Percentiles rank a stretch among this genome's conserved stretches.
Conservation (phyloP, 2,113 vertebrate species). For the Illadopsis cleaveri region DNA sequence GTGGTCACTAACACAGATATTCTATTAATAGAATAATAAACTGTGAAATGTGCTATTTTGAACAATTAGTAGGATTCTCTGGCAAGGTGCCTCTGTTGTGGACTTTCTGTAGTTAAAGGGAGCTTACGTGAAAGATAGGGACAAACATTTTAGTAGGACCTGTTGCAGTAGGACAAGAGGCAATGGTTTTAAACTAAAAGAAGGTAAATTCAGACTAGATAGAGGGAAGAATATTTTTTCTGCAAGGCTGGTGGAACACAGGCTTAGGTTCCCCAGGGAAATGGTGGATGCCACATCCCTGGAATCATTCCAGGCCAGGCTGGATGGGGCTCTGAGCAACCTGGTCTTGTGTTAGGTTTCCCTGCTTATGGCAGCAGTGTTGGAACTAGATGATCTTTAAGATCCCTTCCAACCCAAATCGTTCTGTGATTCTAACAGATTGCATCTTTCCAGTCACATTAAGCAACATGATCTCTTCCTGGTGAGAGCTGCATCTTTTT, state of each 20-base stretch:
- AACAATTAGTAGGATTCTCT: background rate
- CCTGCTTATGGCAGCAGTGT: rapidly evolving
- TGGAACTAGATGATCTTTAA: background rate
- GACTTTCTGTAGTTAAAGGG: background rate
- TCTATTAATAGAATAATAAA: background rate
- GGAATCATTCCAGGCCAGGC: background rate
- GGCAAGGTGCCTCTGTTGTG: background rate
- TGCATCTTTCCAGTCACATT: background rate
- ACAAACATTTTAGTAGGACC: background rate
- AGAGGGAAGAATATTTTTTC: background rate
- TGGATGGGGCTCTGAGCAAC: background rate
- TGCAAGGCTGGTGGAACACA: background rate
- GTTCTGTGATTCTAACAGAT: background rate
- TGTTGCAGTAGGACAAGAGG: background rate
- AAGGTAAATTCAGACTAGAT: background rate
- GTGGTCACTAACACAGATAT: background rate
- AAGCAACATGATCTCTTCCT: background rate
- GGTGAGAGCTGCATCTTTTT: background rate
- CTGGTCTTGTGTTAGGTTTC: background rate
- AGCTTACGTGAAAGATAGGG: background rate
- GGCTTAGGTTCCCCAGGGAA: background rate
- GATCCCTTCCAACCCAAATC: background rate
- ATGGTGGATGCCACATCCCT: background rate
- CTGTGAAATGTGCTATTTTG: background rate
- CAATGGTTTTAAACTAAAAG: background rate